Conservation (phyloP, 2,888 invertebrate genomes). For the Cenopis cana region DNA sequence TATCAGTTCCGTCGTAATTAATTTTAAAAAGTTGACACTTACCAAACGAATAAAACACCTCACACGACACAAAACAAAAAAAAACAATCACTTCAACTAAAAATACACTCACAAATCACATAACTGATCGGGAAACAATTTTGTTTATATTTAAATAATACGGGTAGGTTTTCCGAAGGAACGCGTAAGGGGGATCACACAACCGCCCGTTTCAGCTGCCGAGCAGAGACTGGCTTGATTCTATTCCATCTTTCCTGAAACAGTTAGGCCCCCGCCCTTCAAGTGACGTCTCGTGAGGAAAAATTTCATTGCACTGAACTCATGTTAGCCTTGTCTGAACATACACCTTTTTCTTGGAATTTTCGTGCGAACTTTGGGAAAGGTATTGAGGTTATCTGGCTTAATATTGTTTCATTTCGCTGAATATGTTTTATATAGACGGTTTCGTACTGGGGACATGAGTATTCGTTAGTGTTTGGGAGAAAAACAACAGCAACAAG, state of each 20-base stretch:
- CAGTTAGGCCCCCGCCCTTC: conserved; percentile 50
- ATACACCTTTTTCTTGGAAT: conserved; percentile 15
- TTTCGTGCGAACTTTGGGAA: neutral
- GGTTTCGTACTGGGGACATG: neutral
- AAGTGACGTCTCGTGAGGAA: conserved; percentile 55
- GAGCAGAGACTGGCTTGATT: conserved; percentile 51
- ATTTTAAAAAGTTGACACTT: conserved; percentile 16
- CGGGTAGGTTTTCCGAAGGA: conserved; percentile 14
- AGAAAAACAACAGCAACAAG: neutral
- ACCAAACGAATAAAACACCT: conserved; percentile 4
- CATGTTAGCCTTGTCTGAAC: conserved; percentile 14
- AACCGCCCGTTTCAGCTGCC: conserved; percentile 44
- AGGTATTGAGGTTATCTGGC: conserved; percentile 16
- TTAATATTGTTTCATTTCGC: conserved; percentile 5
- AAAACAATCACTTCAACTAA: conserved; percentile 21
- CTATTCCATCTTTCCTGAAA: conserved; percentile 54
- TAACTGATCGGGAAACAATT: neutral
- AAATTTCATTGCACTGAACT: conserved; percentile 58
- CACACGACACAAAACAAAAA: conserved; percentile 4
- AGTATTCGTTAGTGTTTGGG: neutral
- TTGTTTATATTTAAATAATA: conserved; percentile 10
- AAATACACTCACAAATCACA: conserved; percentile 29
- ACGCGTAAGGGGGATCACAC: conserved; percentile 11
- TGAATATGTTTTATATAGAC: neutral
- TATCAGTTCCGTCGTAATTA: conserved; percentile 9